A percentile compares a stretch with the other conserved stretches of the same genome.
Conservation (phyloP, 2,113 vertebrate species). For the Clarias gariepinus region DNA sequence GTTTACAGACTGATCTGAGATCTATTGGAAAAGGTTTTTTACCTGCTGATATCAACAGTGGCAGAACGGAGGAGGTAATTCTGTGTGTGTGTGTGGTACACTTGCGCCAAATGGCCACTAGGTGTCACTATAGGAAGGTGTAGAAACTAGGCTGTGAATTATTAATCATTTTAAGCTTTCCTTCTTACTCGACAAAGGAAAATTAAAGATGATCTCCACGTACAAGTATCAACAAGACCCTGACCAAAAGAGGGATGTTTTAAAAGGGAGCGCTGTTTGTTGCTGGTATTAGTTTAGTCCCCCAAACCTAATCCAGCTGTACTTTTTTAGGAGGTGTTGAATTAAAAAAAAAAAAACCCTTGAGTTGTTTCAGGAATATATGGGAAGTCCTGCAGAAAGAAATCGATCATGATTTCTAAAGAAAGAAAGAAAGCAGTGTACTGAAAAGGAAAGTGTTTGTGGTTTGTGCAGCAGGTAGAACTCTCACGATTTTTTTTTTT, state of each 20-base stretch:
- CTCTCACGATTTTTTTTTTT: background rate
- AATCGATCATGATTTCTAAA: background rate
- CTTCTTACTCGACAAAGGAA: background rate
- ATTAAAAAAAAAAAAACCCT: background rate
- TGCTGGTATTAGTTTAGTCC: background rate
- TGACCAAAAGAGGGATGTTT: background rate
- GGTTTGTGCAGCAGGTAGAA: background rate
- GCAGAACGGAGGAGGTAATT: conserved; percentile 90
- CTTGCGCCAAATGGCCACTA: conserved; percentile 58
- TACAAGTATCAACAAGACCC: background rate
- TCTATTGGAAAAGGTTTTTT: conserved; percentile 89
- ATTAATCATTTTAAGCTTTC: background rate
- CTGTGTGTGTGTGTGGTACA: background rate
- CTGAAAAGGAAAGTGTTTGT: background rate
- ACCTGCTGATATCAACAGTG: conserved; percentile 92
- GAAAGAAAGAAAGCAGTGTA: background rate
- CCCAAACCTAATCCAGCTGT: background rate
- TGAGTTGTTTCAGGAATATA: background rate
- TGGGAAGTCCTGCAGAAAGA: background rate
- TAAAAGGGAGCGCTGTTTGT: background rate
- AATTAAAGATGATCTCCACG: background rate
- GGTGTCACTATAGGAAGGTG: conserved; percentile 60
- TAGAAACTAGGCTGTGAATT: background rate
- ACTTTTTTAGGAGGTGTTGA: background rate
- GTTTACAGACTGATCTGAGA: conserved; percentile 89